phyloP scores from a whole-genome alignment of 2,797 vertebrate species.

The Pangasius djambal region DNA sequence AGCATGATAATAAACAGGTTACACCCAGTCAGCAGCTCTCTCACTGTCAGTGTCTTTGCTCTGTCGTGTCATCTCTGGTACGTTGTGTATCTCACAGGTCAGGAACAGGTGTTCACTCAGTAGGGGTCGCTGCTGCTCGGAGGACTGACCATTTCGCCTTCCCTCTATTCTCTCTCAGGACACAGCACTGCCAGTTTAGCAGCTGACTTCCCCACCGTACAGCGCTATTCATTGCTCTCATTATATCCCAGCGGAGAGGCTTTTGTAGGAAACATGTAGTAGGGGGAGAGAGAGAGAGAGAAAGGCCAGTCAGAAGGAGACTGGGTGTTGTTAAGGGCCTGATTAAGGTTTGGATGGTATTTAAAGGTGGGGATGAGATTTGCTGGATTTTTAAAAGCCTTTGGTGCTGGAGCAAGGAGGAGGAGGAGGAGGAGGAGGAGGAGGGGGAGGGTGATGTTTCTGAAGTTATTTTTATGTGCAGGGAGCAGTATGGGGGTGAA shows the following conservation, averaged over 20 bases:
- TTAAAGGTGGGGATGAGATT: conserved; percentile 39
- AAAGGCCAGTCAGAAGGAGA: conserved; percentile 48
- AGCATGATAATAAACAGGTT: neutral
- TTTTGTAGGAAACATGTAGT: conserved; percentile 53
- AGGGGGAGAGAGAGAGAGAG: neutral
- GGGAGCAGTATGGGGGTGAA: conserved; percentile 27
- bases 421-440: neutral
- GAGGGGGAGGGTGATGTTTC: conserved; percentile 3
- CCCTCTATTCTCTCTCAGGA: conserved; percentile 33
- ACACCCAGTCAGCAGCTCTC: neutral
- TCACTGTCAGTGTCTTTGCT: neutral
- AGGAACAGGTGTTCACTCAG: conserved; percentile 60
- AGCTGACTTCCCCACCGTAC: conserved; percentile 58
- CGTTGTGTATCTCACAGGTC: conserved; percentile 13
- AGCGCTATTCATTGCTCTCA: conserved; percentile 69
- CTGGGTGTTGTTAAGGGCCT: conserved; percentile 44
- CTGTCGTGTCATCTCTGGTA: neutral
- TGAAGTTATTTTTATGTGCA: conserved; percentile 47
- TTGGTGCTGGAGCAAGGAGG: neutral
- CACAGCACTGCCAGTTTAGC: conserved; percentile 63
- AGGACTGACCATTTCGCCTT: conserved; percentile 56
- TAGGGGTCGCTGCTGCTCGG: conserved; percentile 62
- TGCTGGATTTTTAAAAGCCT: conserved; percentile 30
- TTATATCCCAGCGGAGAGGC: conserved; percentile 67
- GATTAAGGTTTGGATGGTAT: conserved; percentile 32